Conservation (phyloP, 2,888 invertebrate genomes). For the Pegoplata infirma region DNA sequence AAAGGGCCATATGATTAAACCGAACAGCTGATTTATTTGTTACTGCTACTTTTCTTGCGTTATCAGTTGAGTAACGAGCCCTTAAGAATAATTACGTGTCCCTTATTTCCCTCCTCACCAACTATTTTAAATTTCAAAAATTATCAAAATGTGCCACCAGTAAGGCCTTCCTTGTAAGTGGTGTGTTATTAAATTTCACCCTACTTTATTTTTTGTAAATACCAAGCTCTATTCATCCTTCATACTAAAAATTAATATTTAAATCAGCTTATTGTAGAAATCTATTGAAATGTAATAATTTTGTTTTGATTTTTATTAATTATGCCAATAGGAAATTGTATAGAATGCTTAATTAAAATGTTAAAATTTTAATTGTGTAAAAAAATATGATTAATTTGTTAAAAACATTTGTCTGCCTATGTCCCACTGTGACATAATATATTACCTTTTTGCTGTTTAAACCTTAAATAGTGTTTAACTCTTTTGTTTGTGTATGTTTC, state of each 20-base stretch:
- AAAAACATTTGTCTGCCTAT: not conserved
- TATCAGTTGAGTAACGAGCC: too few relatives aligned
- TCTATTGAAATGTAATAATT: not conserved
- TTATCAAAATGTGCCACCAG: too few relatives aligned
- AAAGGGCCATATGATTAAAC: too few relatives aligned
- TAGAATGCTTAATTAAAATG: slow-evolving; percentile 8
- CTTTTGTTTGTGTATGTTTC: not conserved
- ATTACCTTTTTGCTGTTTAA: not conserved
- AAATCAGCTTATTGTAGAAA: not conserved
- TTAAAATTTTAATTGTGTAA: slow-evolving; percentile 7
- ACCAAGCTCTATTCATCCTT: too few relatives aligned
- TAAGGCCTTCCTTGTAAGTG: too few relatives aligned
- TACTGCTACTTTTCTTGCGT: too few relatives aligned
- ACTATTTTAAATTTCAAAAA: too few relatives aligned
- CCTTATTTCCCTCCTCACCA: too few relatives aligned
- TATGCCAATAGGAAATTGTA: not conserved
- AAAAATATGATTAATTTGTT: not conserved
- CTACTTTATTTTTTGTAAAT: too few relatives aligned
- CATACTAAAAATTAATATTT: not conserved
- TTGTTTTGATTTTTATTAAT: slow-evolving; percentile 10
- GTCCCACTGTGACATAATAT: slow-evolving; percentile 1
- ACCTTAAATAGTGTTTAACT: not conserved
- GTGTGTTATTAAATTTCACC: too few relatives aligned
- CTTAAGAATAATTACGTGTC: too few relatives aligned
- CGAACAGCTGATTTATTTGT: too few relatives aligned